These are phyloP conservation scores for Thaumatotibia leucotreta DNA, from an alignment of 1,140 invertebrate genomes.

Conservation along the genomic window DNA sequence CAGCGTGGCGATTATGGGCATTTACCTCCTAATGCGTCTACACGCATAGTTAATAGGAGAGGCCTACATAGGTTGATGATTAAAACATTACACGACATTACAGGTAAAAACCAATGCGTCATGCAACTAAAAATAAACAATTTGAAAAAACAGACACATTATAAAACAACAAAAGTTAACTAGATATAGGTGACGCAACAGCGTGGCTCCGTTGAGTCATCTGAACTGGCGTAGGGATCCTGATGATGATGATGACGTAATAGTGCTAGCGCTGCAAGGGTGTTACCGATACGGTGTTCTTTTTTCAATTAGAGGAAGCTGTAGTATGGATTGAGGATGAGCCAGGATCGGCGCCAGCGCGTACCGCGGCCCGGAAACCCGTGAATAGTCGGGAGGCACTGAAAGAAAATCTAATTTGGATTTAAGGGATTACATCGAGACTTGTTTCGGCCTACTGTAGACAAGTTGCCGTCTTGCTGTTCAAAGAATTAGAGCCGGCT, in stretches of 20 bases:
- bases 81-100: no score
- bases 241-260: not conserved
- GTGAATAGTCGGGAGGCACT: slow-evolving; percentile 60
- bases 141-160: no score
- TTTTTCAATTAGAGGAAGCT: slow-evolving; percentile 47
- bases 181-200: no score
- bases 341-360: slow-evolving; percentile 28
- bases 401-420: slow-evolving; percentile 75
- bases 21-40: no score
- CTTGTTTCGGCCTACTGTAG: slow-evolving; percentile 66
- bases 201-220: no score
- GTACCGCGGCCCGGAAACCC: slow-evolving; percentile 37
- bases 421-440: slow-evolving; percentile 68
- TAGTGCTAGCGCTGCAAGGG: not conserved
- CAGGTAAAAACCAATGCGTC: no score
- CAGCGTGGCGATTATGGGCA: no score
- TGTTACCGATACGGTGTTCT: slow-evolving; percentile 15
- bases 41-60: no score
- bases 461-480: slow-evolving; percentile 41
- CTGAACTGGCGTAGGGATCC: not conserved
- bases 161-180: no score
- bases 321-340: slow-evolving; percentile 37
- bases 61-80: no score
- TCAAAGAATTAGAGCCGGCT: slow-evolving; percentile 51
- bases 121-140: no score